Base-by-base conservation (phyloP, 2,113 vertebrate genomes). In the Oreochromis tanganicae region DNA sequence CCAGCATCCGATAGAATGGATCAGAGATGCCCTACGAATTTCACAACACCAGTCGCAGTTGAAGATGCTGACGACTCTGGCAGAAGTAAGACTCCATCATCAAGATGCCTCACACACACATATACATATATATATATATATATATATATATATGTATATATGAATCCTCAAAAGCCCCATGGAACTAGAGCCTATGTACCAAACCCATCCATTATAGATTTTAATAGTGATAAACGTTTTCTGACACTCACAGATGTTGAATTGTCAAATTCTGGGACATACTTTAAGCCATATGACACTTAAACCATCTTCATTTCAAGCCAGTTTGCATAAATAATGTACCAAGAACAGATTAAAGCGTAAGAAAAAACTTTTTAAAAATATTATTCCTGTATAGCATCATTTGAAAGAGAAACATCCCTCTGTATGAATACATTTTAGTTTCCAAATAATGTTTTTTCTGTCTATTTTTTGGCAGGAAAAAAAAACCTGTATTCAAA, bases 21-120 rank as follows among this genome's bases (percentile, higher is more conserved):
- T 92, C 61, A 43, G 82, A 93, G 89, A 90, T 92, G 85, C 93
- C 91, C 89, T 52, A 14, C 43, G 9, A 84, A 81, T 82, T 89
- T 82, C 85, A 19, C 89, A 80, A 11, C 95, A 93, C 36, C 90
- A 71, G 95, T 96, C 52, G 54, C 91, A 54, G 94, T 92, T 32
- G 97, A 97, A 54, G 97, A 97, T 84, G 96, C 97, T 84, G 97
- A 97, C 0, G 95, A 96, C 90, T 97, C 95, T 83, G 96, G 96
- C 92, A 97, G 97, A 96, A 97, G 98, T 99, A 97, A 96, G 98
- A 97, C 90, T 83, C 29, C 84, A 46, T 43, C 61, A 52, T 80
- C 12, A 61, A 85, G 57, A 88, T 6, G n/a, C 61, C 83, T 81
- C 75, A 55, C 21, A 81, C 7, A 80, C 78, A 71, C 16, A 19